Base-by-base conservation (phyloP, 2,888 invertebrate genomes). In the Ennomos fuscantarius region DNA sequence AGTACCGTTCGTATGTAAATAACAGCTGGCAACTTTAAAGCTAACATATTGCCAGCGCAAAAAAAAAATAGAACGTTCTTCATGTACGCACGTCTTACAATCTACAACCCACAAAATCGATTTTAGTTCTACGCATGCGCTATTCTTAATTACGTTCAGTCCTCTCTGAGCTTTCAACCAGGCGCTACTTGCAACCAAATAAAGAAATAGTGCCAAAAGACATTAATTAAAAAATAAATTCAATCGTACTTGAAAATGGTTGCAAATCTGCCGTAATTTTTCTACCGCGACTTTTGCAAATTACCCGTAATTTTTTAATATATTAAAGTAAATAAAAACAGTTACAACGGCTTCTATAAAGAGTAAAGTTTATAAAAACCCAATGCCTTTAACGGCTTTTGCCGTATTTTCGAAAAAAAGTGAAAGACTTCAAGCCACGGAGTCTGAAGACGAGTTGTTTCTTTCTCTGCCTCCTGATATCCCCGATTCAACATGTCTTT, bases 401-500 rank as follows among this genome's bases (percentile, higher is more conserved):
- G 87, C 87, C 88, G 87, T 81, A 58, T 59, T 69, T 48, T 60
- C 64, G 50, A 69, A 64, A 53, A 79, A 76, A 66, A 74, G 73
- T 64, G 70, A 81, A 61, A 49, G 49, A 40, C 70, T 90, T 55
- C 84, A 81, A 57, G 89, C 89, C 0, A 92, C 91, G 60, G 91
- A 92, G 56, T 85, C 91, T 0, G 91, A 91, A 60, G 89, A 90
- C 44, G 83, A 87, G 61, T 85, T 86, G 78, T 81, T 78, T 57
- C 72, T 85, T 45, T 79, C 85, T 0, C 61, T 89, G 55, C 87
- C 88, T n/a, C 89, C 89, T 0, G 89, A 91, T 13, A 91, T 91
- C 12, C 55, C 55, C 1, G 80, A 86, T 13, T 34, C 40, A 59
- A 55, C 59, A 94, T 94, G 94, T 94, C 94, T 72, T 74, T 94